Percentiles rank a stretch among this genome's conserved stretches.
These are phyloP conservation scores for Xanthia togata DNA, from an alignment of 2,888 invertebrate species.

Conservation along the genomic window DNA sequence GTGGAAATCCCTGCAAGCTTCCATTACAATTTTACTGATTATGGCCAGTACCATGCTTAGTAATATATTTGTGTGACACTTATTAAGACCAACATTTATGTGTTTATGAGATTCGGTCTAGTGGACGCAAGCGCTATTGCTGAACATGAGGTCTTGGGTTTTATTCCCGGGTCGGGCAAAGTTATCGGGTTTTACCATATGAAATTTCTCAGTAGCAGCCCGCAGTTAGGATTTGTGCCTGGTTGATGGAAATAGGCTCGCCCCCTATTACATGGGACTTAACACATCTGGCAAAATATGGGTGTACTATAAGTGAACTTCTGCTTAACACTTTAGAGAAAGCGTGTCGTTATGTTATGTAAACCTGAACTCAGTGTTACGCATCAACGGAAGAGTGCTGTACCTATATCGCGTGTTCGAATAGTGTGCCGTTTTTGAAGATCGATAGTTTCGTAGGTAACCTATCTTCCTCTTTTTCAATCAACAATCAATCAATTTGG, in stretches of 20 bases:
- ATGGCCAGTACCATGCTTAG: background rate
- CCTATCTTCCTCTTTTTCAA: background rate
- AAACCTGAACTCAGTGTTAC: no score
- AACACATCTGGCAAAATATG: background rate
- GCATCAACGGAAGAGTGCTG: no score
- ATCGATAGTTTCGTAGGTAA: background rate
- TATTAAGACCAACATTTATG: background rate
- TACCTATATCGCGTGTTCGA: background rate
- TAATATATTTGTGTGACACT: background rate
- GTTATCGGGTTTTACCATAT: background rate
- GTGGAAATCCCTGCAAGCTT: background rate
- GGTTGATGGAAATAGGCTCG: background rate
- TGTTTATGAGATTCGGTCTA: background rate
- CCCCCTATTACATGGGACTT: background rate
- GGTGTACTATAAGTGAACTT: background rate
- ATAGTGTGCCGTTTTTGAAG: background rate
- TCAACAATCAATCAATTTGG: no score
- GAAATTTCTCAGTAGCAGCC: background rate
- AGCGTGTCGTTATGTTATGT: background rate
- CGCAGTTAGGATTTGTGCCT: no score
- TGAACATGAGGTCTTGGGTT: background rate
- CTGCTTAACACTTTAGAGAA: background rate
- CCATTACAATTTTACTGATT: background rate
- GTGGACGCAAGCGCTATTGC: background rate
- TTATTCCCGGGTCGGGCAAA: background rate